Conservation (phyloP, 2,113 vertebrate species). For the Lepisosteus oculatus region DNA sequence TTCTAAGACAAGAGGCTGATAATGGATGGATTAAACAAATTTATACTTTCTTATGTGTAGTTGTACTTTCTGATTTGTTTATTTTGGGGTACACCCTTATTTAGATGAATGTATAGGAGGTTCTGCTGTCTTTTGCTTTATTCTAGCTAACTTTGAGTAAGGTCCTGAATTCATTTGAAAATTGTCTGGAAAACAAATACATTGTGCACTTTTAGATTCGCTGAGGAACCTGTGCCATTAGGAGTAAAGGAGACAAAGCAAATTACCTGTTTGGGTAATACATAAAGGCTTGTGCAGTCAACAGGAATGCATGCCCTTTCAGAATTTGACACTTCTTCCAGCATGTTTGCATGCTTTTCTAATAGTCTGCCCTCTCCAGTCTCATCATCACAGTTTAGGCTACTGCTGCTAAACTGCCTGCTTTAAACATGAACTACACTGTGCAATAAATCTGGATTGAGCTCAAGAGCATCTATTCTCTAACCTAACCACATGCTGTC, state of each 20-base stretch:
- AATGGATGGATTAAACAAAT: no score
- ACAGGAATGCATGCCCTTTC: slow-evolving; percentile 33
- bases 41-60: no score
- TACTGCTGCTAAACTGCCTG: neutral
- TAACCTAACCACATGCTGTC: no score
- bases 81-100: no score
- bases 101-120: no score
- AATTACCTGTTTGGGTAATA: slow-evolving; percentile 38
- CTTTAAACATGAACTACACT: slow-evolving; percentile 12
- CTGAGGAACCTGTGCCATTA: neutral
- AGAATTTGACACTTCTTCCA: neutral
- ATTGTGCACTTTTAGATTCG: neutral
- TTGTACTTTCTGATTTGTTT: no score
- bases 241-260: slow-evolving; percentile 32
- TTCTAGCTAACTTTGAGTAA: no score
- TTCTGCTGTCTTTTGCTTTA: no score
- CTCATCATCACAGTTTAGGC: slow-evolving; percentile 3
- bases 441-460: neutral
- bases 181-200: no score
- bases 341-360: slow-evolving; percentile 11
- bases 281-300: slow-evolving; percentile 35
- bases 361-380: neutral
- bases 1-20: no score
- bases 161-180: no score
- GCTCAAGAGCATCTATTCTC: neutral